Conservation (phyloP, 2,888 invertebrate genomes). For the Scaptomyza parva region DNA sequence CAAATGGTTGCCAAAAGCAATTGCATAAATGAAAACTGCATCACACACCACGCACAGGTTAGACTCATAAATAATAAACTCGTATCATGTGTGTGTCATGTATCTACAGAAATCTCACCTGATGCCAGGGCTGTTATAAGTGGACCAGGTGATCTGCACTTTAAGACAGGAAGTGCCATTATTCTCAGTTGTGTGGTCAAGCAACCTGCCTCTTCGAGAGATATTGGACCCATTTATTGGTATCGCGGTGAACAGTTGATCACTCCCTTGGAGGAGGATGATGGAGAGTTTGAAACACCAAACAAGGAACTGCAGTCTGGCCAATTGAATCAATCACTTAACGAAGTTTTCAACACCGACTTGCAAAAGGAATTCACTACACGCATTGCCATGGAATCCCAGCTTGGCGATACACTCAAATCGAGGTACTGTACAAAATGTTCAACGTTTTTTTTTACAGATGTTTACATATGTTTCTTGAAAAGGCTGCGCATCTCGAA, state of each 20-base stretch:
- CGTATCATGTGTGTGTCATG: neutral
- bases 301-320: constrained; percentile 1
- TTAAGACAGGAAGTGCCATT: constrained; percentile 90
- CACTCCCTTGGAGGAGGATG: constrained; percentile 79
- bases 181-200: constrained; percentile 89
- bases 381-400: constrained; percentile 84
- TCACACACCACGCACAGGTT: neutral
- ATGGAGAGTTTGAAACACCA: constrained; percentile 30
- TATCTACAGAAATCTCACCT: constrained; percentile 83
- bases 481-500: constrained; percentile 89
- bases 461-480: neutral
- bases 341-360: constrained; percentile 70
- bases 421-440: constrained; percentile 84
- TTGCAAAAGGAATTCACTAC: constrained; percentile 79
- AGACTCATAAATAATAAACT: neutral
- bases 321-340: constrained; percentile 40
- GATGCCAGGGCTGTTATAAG: constrained; percentile 89
- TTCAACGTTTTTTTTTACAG: neutral
- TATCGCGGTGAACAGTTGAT: constrained; percentile 86
- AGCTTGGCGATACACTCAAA: constrained; percentile 89
- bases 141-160: constrained; percentile 89
- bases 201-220: constrained; percentile 88
- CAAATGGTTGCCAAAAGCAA: constrained; percentile 43
- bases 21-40: constrained; percentile 13
- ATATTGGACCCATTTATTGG: constrained; percentile 90